A percentile compares a stretch with the other conserved stretches of the same genome.
These are phyloP conservation scores for Ceyx erithaca DNA, from an alignment of 2,797 vertebrate genomes.

Conservation along the genomic window DNA sequence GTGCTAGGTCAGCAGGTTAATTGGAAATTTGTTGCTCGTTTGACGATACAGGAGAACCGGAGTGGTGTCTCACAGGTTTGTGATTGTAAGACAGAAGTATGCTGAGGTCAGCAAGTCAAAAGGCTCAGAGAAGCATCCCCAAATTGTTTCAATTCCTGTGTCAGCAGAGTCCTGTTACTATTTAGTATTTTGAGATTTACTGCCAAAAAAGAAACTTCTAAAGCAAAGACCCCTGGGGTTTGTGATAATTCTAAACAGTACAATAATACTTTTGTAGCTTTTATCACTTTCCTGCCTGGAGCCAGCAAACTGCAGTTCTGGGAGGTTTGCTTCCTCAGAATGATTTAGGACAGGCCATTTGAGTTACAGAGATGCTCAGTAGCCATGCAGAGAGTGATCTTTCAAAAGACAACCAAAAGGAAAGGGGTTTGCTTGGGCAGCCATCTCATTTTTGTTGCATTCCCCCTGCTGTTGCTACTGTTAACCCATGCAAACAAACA, in stretches of 20 bases:
- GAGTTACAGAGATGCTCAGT: not conserved
- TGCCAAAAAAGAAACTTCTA: slow-evolving; percentile 4
- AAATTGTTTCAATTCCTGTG: slow-evolving; percentile 47
- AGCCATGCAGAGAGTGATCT: not conserved
- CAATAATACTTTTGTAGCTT: not conserved
- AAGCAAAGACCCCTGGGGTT: not conserved
- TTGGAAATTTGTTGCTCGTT: slow-evolving; percentile 20
- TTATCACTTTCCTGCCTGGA: not conserved
- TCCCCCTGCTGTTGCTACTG: not conserved
- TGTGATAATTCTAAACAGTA: not conserved
- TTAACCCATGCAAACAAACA: not conserved
- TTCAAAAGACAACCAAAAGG: not conserved
- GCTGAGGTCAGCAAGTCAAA: slow-evolving; percentile 49
- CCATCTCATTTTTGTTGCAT: not conserved
- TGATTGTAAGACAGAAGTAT: slow-evolving; percentile 15
- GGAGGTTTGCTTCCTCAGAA: not conserved
- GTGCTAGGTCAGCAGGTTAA: slow-evolving; percentile 15
- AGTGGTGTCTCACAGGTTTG: not conserved
- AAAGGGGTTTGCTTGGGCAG: not conserved
- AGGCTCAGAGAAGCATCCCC: slow-evolving; percentile 6
- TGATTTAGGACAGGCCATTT: not conserved
- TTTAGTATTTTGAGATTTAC: slow-evolving; percentile 48
- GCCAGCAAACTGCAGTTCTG: not conserved
- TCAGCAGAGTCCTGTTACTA: not conserved
- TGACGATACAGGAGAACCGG: not conserved